Evolutionary conservation across 2,888 invertebrate genomes (phyloP), one percentile per base, ranked within the genome.

Genomic region (Drosophila demipolita): DNA sequence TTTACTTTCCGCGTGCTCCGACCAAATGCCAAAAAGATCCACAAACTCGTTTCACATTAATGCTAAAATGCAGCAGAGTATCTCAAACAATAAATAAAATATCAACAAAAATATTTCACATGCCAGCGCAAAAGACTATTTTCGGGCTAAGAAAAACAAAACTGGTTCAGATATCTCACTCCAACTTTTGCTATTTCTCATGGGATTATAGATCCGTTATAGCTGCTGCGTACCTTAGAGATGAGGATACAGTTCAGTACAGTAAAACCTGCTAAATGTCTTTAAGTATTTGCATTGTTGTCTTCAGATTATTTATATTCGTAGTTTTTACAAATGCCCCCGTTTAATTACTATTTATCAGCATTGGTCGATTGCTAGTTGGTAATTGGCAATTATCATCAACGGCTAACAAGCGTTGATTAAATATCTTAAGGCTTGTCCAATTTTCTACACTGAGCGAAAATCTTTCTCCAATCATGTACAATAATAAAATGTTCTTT

Each of bases 31-130:
- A 65, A 48, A 58, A 48, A 38, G 29, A 29, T 29, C 29, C 11
- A 49, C 49, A 80, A 89, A 89, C 86, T 75, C 58, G 90, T 86
- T 86, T 82, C 38, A 57, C 73, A 86, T 70, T 63, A 40, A 55
- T 38, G 62, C 55, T 26, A 36, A 65, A 73, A 75, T 80, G 78
- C 82, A 73, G 38, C 63, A 36, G 32, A 35, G 61, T 60, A 53
- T 48, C 38, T 36, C 42, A 55, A 70, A 76, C 61, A 77, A 89
- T 72, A 77, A 77, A 81, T 77, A 72, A 79, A 79, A 78, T 72
- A 71, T 69, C 54, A 55, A 54, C 75, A 52, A 60, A 74, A 87
- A 75, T 80, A 85, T 73, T 73, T 86, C 87, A 78, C 77, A 80
- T 74, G 73, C 52, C 75, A 82, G 66, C 57, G 49, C 66, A 38